Evolutionary conservation across 2,797 vertebrate genomes (phyloP), one percentile per base, ranked within the genome.

Genomic region (Eulemur mongoz): DNA sequence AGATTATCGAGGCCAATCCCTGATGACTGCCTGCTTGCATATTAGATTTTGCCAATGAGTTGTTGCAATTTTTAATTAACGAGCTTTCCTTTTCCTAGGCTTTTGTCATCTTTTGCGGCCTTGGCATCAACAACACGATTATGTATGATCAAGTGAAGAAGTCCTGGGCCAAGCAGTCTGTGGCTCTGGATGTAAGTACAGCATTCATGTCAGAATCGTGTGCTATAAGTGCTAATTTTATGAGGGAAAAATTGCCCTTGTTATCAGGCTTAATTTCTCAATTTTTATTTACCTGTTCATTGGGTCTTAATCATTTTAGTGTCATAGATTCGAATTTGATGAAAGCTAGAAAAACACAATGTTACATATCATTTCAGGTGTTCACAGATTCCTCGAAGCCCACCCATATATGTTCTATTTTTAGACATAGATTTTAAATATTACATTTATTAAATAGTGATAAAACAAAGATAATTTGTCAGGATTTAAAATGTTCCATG

Each of bases 71-170:
- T 96, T 92, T 97, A 97, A 95, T 97, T 88, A 93, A 61, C 40
- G n/a, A 38, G 12, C 32, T 93, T 97, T 96, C 95, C 69, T 61
- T 93, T 95, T 97, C 96, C 96, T 97, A 99, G 99, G 99, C 99
- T 27, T 99, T 99, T 98, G 99, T 99, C 98, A 99, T 99, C 98
- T 99, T 99, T 97, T 99, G 99, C 97, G 99, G 99, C 91, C 99
- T 99, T 96, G 99, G 99, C 92, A 99, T 99, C 99, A 99, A 99
- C 98, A 99, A 99, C 98, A 99, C 99, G 76, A 99, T 99, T 98
- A 99, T 99, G 99, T 99, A 99, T 18, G 99, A 99, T 97, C 99
- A 99, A 98, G 99, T 99, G 98, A 99, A 99, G 98, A 99, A 99
- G 98, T 99, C 99, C 59, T 99, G 99, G 99, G 99, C 99, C 96